These are phyloP conservation scores for Apis dorsata DNA, from an alignment of 1,140 invertebrate genomes.

Conservation along the genomic window DNA sequence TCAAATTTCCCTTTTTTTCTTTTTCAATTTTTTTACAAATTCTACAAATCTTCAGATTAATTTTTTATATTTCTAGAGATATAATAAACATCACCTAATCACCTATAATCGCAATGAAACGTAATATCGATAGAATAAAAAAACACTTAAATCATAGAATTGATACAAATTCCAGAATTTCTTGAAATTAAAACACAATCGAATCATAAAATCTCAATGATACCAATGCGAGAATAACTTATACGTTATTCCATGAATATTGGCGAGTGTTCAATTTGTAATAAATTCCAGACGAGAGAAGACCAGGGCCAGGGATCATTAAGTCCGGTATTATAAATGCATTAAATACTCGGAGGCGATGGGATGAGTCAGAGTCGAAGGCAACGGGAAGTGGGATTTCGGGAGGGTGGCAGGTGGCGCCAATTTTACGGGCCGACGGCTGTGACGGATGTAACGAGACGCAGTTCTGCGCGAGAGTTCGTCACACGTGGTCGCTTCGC, in stretches of 20 bases:
- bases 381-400: slow-evolving; percentile 56
- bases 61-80: no score
- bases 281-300: slow-evolving; percentile 65
- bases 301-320: slow-evolving; percentile 73
- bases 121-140: no score
- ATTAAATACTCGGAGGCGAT: slow-evolving; percentile 70
- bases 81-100: no score
- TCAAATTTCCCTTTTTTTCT: no score
- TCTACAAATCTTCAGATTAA: no score
- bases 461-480: slow-evolving; percentile 59
- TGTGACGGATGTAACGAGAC: slow-evolving; percentile 79
- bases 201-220: no score
- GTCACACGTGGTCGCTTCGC: slow-evolving; percentile 76
- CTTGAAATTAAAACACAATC: no score
- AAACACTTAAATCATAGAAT: no score
- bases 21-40: no score
- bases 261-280: slow-evolving; percentile 46
- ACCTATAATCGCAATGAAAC: no score
- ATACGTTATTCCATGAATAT: neutral
- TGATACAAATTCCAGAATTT: no score
- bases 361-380: slow-evolving; percentile 68
- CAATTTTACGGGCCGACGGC: slow-evolving; percentile 80
- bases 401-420: slow-evolving; percentile 79
- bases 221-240: neutral
- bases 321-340: slow-evolving; percentile 77